Conservation (phyloP, 2,888 invertebrate genomes). For the Pelosia muscerda region DNA sequence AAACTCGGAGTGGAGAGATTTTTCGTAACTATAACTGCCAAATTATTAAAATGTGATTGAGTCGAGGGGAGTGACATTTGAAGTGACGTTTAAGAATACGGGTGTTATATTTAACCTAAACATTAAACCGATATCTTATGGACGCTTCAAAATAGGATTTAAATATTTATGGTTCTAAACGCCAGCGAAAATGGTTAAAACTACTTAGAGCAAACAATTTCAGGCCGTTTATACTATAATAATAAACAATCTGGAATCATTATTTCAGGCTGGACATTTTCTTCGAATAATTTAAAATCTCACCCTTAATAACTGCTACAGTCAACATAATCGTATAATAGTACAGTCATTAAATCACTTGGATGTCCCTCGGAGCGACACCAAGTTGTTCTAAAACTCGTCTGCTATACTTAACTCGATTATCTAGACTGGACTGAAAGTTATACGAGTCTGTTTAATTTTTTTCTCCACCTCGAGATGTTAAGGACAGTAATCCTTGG, state of each 20-base stretch:
- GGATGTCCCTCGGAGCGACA: slow-evolving; percentile 49
- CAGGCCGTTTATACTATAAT: slow-evolving; percentile 7
- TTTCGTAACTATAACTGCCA: no score
- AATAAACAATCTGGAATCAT: slow-evolving; percentile 25
- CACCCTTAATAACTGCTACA: slow-evolving; percentile 46
- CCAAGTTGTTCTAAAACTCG: slow-evolving; percentile 39
- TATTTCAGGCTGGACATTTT: slow-evolving; percentile 23
- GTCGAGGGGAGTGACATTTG: no score
- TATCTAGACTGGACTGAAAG: slow-evolving; percentile 46
- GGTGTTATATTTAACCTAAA: slow-evolving; percentile 40
- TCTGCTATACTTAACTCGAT: slow-evolving; percentile 54
- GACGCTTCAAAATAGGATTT: slow-evolving; percentile 30
- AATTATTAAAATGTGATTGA: no score
- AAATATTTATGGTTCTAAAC: slow-evolving; percentile 28
- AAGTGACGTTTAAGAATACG: no score
- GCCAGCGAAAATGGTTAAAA: slow-evolving; percentile 22
- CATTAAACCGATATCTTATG: slow-evolving; percentile 37
- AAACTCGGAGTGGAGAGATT: no score
- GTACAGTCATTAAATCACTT: slow-evolving; percentile 51
- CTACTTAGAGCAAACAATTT: slow-evolving; percentile 18
- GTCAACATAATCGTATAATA: slow-evolving; percentile 47
- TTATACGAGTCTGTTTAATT: slow-evolving; percentile 54
- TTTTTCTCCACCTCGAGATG: slow-evolving; percentile 49
- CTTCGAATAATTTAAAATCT: slow-evolving; percentile 44
- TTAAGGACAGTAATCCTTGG: slow-evolving; percentile 65